Percentiles rank a stretch among this genome's conserved stretches.
Evolutionary conservation across 2,797 vertebrate genomes (phyloP).

Genomic region (Gorsachius magnificus): DNA sequence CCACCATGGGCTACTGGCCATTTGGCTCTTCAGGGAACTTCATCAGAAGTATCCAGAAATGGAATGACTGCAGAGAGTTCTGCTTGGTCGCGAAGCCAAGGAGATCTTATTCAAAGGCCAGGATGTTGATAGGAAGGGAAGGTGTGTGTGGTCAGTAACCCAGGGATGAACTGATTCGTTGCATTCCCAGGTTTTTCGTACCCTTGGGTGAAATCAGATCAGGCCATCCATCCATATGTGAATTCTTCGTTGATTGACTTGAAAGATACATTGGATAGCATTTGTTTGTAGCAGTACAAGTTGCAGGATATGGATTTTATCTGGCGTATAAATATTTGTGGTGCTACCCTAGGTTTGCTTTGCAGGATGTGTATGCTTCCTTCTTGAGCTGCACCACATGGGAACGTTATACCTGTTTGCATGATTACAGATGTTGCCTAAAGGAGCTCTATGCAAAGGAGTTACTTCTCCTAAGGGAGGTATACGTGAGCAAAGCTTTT

Average conservation of each 20-base stretch:
- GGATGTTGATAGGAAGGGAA: not conserved
- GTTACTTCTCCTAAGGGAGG: not conserved
- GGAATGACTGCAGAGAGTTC: not conserved
- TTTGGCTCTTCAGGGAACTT: not conserved
- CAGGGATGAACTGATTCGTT: not conserved
- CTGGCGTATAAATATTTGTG: not conserved
- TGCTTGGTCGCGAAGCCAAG: not conserved
- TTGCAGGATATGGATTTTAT: conserved; percentile 14
- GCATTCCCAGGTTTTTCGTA: not conserved
- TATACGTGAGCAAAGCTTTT: conserved; percentile 26
- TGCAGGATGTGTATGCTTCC: not conserved
- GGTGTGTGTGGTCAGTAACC: not conserved
- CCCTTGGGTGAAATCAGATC: not conserved
- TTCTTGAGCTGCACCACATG: not conserved
- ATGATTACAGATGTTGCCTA: conserved; percentile 29
- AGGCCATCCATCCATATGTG: not conserved
- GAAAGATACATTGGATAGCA: not conserved
- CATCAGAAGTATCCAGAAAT: not conserved
- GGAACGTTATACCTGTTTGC: conserved; percentile 34
- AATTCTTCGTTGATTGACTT: not conserved
- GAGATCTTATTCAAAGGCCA: not conserved
- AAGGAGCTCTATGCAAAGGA: conserved; percentile 18
- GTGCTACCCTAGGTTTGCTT: not conserved
- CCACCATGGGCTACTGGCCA: not conserved
- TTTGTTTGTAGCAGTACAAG: not conserved